Evolutionary conservation across 2,888 invertebrate species (phyloP).

Genomic region (Caradrina kadenii): DNA sequence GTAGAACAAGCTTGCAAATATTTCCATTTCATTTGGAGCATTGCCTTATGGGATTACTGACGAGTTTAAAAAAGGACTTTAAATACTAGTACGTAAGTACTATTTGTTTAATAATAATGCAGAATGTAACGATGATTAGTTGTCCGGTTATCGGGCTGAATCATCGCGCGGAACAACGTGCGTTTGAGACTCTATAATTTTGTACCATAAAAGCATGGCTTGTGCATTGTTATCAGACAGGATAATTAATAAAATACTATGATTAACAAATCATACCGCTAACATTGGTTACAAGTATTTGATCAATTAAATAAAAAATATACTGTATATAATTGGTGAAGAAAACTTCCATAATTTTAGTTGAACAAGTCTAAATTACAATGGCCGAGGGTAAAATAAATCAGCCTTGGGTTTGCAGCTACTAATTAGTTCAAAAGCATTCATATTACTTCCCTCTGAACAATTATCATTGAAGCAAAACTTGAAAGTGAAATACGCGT

Average conservation of each 20-base stretch:
- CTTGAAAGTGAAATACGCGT: slow-evolving; percentile 34
- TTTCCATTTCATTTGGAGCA: slow-evolving; percentile 45
- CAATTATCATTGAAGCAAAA: slow-evolving; percentile 40
- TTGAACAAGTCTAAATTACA: background rate
- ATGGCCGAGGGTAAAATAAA: slow-evolving; percentile 9
- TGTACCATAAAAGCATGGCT: slow-evolving; percentile 20
- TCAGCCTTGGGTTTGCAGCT: slow-evolving; percentile 13
- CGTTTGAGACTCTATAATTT: slow-evolving; percentile 43
- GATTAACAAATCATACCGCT: background rate
- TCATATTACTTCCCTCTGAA: slow-evolving; percentile 32
- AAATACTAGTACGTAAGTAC: background rate
- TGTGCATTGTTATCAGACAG: background rate
- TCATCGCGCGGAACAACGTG: slow-evolving; percentile 38
- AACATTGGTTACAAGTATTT: background rate
- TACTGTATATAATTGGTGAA: too few species aligned
- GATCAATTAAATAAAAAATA: background rate
- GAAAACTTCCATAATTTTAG: background rate
- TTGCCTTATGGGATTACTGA: slow-evolving; percentile 14
- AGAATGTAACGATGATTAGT: slow-evolving; percentile 18
- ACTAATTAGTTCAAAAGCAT: slow-evolving; percentile 36
- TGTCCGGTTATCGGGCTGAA: slow-evolving; percentile 12
- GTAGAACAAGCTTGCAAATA: slow-evolving; percentile 27
- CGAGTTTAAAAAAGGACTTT: slow-evolving; percentile 7
- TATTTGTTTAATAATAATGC: slow-evolving; percentile 19
- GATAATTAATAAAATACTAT: slow-evolving; percentile 11